These are phyloP conservation scores for Silurus aristotelis DNA, from an alignment of 2,797 vertebrate species.

Conservation along the genomic window DNA sequence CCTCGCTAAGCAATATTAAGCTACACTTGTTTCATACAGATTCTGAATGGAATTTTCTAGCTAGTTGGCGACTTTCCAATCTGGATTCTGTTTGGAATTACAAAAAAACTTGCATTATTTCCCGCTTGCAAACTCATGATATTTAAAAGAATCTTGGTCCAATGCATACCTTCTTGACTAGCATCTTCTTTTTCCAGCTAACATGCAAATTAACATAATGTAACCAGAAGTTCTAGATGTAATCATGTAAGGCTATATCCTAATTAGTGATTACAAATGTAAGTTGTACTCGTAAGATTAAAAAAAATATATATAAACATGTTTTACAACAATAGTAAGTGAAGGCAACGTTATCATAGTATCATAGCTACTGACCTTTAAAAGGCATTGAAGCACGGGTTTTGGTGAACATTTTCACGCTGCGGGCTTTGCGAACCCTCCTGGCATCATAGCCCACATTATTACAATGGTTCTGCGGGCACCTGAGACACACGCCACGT, in stretches of 20 bases:
- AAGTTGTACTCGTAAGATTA: background rate
- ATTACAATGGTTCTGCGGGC: slow-evolving; percentile 90
- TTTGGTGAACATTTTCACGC: slow-evolving; percentile 89
- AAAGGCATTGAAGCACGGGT: slow-evolving; percentile 91
- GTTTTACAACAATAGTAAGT: background rate
- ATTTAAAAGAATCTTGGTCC: background rate
- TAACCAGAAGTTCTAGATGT: background rate
- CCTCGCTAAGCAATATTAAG: background rate
- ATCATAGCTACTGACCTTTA: slow-evolving; percentile 76
- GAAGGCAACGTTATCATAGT: background rate
- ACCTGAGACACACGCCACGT: slow-evolving; percentile 89
- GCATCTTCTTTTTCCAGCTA: background rate
- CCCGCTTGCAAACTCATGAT: background rate
- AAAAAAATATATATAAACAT: too few species aligned
- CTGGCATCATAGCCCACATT: slow-evolving; percentile 87
- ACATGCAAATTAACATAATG: background rate
- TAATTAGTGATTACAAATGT: background rate
- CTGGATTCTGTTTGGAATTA: background rate
- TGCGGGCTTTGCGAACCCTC: slow-evolving; percentile 81
- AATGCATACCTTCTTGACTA: background rate
- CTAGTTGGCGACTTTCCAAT: background rate
- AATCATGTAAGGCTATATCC: background rate
- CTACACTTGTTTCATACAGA: background rate
- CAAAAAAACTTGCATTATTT: background rate
- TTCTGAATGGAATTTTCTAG: background rate